Base-by-base conservation (phyloP, 2,888 invertebrate species). In the Matsumyia berberina region DNA sequence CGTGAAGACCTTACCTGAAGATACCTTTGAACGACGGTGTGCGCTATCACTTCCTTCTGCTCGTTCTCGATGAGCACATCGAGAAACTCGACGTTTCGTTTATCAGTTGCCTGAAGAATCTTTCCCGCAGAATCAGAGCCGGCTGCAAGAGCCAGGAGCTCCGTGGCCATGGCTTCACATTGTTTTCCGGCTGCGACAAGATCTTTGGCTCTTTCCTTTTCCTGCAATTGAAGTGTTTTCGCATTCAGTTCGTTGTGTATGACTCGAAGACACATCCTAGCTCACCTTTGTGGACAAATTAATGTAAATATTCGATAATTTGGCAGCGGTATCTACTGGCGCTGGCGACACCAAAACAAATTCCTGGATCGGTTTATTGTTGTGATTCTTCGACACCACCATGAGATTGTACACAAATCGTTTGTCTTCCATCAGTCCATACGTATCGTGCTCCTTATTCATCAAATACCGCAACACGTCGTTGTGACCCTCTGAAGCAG, bases 291-390 rank as follows among this genome's bases (percentile, higher is more conserved):
- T 96, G 9, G 98, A 98, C 87, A 98, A 93, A 87, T 94, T 95
- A 80, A 97, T 95, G 89, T 97, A 95, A 88, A 97, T 97, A 90
- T 97, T 97, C 0, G 99, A 98, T 87, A 99, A 93, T 92, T 99
- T 99, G 74, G 99, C 99, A 17, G 99, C 99, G 11, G 99, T 98
- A 91, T 99, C 99, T 31, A 99, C 98, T 0, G 99, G 99, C 3
- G 99, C 99, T n/a, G 98, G 98, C 0, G 99, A 99, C n/a, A 98
- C 97, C 78, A 99, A 93, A 29, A 99, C 96, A 91, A 99, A 99
- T 91, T 99, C 99, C 90, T 98, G 97, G 86, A 99, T 97, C 0
- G 99, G 98, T 89, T 97, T 96, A 92, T 99, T 98, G 90, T 97
- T 96, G 92, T 97, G 95, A 92, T 97, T 97, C 92, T 98, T 98